Evolutionary conservation across 2,888 invertebrate genomes (phyloP), one percentile per base, ranked within the genome.

Genomic region (Luperina testacea): DNA sequence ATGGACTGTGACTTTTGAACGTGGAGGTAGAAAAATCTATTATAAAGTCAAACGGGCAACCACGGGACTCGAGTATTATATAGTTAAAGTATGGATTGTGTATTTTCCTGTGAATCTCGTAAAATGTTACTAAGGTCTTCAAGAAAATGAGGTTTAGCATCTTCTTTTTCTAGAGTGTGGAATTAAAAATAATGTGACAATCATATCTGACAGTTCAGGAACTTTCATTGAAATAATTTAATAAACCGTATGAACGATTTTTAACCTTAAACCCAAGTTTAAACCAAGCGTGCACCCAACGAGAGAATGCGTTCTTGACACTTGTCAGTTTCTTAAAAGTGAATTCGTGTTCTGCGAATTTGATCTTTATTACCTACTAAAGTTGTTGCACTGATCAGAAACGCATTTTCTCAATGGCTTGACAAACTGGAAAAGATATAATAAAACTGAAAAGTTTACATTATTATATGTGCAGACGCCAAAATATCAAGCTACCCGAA

Each of bases 1-100:
- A 81, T 63, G 42, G n/a, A 72, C 27, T 63, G 72, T 53, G 61
- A 53, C 20, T 45, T 61, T 71, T 20, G 15, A 81, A 45, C 78
- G 51, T 53, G 51, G 51, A 80, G 15, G 17, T 80, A 27, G 71
- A 61, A 51, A 80, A 70, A 59, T 48, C 11, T 9, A 57, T 65
- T 67, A 20, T 32, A 15, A 45, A 64, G 15, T 53, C 7, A 42
- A 42, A 0, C 38, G 27, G 0, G 11, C 0, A 20, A 20, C 8
- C 6, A 45, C 17, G 11, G 2, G 48, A 17, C 17, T 51, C 1
- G 8, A 45, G 3, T 48, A 24, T 45, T 20, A 9, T 53, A 6
- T 78, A 17, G 17, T 32, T 6, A 32, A 64, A 42, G 11, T 5
- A 15, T n/a, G 0, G 0, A 7, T 0, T 20, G 8, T 20, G 8